Percentiles rank a stretch among this genome's conserved stretches.
Evolutionary conservation across 2,797 vertebrate species (phyloP).

Genomic region (Trichosurus vulpecula): DNA sequence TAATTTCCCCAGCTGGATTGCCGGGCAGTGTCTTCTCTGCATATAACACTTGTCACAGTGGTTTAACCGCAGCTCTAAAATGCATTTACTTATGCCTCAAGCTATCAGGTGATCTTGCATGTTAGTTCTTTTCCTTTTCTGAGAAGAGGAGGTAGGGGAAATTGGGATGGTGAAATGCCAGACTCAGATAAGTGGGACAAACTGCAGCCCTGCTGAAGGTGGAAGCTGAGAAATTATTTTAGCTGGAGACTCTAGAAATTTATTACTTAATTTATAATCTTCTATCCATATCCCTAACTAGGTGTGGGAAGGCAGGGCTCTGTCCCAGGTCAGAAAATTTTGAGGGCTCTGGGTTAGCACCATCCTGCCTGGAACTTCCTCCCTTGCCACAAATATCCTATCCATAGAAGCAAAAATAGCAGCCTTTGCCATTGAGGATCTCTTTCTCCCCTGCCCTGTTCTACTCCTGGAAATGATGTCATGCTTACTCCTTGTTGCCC

Average conservation of each 20-base stretch:
- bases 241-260: neutral
- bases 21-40: constrained; percentile 55
- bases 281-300: neutral
- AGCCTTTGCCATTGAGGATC: neutral
- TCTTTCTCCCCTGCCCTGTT: neutral
- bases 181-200: constrained; percentile 45
- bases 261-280: neutral
- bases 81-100: constrained; percentile 73
- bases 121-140: constrained; percentile 60
- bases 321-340: neutral
- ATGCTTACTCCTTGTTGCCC: neutral
- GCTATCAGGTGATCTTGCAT: constrained; percentile 59
- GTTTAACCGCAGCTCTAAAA: constrained; percentile 73
- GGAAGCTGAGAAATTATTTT: constrained; percentile 52
- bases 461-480: neutral
- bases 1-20: constrained; percentile 73
- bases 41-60: constrained; percentile 71
- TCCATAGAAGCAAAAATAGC: neutral
- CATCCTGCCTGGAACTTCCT: neutral
- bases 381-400: neutral
- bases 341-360: neutral
- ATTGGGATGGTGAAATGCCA: constrained; percentile 46
- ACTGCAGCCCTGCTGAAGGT: constrained; percentile 33
- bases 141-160: neutral
- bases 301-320: neutral